Percentiles rank a stretch among this genome's conserved stretches.
These are phyloP conservation scores for Syrista parreyssii DNA, from an alignment of 2,888 invertebrate genomes.

Conservation along the genomic window DNA sequence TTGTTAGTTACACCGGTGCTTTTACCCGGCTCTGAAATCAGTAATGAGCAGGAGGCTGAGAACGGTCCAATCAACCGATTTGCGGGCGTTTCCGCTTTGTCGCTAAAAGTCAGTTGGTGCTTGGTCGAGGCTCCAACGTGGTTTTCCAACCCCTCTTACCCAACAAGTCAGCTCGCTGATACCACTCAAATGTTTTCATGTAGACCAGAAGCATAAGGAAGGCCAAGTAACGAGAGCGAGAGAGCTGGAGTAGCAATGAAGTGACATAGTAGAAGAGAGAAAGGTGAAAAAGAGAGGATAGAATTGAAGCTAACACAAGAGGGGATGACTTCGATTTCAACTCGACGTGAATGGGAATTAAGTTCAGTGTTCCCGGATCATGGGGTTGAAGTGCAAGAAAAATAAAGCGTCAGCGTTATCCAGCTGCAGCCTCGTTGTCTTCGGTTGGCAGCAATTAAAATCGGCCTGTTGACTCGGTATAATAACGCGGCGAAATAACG, in stretches of 20 bases:
- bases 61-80: constrained; percentile 42
- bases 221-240: background rate
- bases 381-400: constrained; percentile 5
- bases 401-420: constrained; percentile 13
- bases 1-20: constrained; percentile 30
- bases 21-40: constrained; percentile 29
- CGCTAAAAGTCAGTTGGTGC: constrained; percentile 18
- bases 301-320: background rate
- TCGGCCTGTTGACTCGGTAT: constrained; percentile 18
- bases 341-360: constrained; percentile 14
- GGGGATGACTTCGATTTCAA: constrained; percentile 4
- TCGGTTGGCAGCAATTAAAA: constrained; percentile 10
- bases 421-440: constrained; percentile 5
- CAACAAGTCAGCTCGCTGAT: background rate
- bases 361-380: constrained; percentile 11
- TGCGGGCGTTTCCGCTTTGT: constrained; percentile 24
- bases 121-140: background rate
- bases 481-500: constrained; percentile 20
- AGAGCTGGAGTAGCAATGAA: background rate
- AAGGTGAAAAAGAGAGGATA: background rate
- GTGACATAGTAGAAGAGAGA: background rate
- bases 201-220: background rate
- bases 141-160: background rate
- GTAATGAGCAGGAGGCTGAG: constrained; percentile 31
- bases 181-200: background rate